These are phyloP conservation scores for Acrobasis suavella DNA, from an alignment of 2,888 invertebrate genomes.

Conservation along the genomic window DNA sequence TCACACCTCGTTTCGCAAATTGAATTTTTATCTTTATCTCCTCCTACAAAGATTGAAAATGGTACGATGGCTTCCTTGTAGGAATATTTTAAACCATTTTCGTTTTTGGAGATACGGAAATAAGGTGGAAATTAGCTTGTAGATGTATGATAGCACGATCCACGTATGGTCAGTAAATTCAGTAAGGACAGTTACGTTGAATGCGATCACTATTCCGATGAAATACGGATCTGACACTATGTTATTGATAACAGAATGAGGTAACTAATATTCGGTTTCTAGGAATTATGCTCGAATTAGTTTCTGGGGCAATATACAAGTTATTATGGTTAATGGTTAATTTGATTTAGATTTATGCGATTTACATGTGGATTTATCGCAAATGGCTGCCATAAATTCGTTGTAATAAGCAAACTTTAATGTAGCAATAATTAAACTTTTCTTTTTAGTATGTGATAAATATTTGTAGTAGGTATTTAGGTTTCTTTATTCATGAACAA, in stretches of 20 bases:
- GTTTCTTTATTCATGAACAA: no score
- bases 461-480: no score
- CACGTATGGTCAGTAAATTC: slow-evolving; percentile 62
- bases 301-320: no score
- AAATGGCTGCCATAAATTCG: no score
- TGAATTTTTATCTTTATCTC: slow-evolving; percentile 37
- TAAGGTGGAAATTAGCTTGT: slow-evolving; percentile 22
- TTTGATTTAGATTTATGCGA: no score
- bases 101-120: neutral
- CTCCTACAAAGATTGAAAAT: slow-evolving; percentile 40
- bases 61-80: neutral
- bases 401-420: no score
- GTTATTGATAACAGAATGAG: slow-evolving; percentile 53
- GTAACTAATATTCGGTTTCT: slow-evolving; percentile 31
- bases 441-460: no score
- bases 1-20: slow-evolving; percentile 25
- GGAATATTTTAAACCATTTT: neutral
- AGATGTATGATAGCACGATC: slow-evolving; percentile 25
- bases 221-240: slow-evolving; percentile 51
- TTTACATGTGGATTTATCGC: no score
- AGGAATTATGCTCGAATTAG: slow-evolving; percentile 6
- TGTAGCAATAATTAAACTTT: no score
- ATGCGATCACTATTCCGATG: slow-evolving; percentile 58
- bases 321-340: no score
- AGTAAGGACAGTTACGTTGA: slow-evolving; percentile 45